Evolutionary conservation across 2,888 invertebrate genomes (phyloP).

Genomic region (Tinea trinotella): DNA sequence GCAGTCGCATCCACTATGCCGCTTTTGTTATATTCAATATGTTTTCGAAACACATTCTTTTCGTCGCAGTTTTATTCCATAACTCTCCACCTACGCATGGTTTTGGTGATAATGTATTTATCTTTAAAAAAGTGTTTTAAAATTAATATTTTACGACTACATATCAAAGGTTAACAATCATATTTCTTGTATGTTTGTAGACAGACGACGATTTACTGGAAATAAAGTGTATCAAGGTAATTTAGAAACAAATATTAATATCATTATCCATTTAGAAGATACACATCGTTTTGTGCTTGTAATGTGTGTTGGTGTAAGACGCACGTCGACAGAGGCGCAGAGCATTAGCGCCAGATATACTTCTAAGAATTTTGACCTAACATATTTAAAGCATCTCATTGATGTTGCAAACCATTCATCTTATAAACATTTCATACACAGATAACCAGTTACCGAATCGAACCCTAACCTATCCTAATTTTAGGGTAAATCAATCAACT

Average conservation of each 20-base stretch:
- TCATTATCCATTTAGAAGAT: too few species aligned
- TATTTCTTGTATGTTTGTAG: background rate
- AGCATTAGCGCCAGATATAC: slow-evolving; percentile 3
- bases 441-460: background rate
- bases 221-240: background rate
- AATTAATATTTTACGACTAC: background rate
- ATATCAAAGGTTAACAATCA: background rate
- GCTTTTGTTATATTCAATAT: background rate
- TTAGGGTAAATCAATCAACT: background rate
- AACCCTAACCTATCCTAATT: background rate
- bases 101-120: background rate
- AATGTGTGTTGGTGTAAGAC: background rate
- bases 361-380: slow-evolving; percentile 3
- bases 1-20: too few species aligned
- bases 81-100: background rate
- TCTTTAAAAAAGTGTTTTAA: background rate
- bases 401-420: slow-evolving; percentile 3
- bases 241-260: too few species aligned
- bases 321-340: background rate
- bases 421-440: background rate
- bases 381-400: background rate
- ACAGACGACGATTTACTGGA: background rate
- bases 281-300: too few species aligned
- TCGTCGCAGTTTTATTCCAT: background rate
- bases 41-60: background rate